A percentile compares a stretch with the other conserved stretches of the same genome.
Evolutionary conservation across 2,888 invertebrate genomes (phyloP).

Genomic region (Drosophila pseudotalamancana): DNA sequence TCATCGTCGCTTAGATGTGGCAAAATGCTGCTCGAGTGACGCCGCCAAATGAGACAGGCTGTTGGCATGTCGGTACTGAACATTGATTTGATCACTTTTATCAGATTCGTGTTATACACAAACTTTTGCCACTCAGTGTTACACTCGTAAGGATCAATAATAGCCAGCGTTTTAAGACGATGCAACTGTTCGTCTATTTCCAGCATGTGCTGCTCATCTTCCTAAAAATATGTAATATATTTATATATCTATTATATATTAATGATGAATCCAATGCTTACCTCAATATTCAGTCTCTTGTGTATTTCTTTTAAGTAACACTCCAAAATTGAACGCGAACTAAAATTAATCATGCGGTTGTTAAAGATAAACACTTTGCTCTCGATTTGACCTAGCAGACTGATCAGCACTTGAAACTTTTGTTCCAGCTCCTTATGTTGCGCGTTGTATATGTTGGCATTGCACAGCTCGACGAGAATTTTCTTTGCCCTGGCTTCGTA

Average conservation of each 20-base stretch:
- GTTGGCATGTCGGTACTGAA: constrained; percentile 81
- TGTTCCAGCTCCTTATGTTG: constrained; percentile 49
- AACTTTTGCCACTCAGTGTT: constrained; percentile 84
- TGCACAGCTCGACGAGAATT: constrained; percentile 74
- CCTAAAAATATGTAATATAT: constrained; percentile 42
- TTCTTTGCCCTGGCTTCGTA: constrained; percentile 82
- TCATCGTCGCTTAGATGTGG: constrained; percentile 75
- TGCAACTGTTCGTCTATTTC: constrained; percentile 83
- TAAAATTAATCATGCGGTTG: constrained; percentile 79
- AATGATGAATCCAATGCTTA: constrained; percentile 17
- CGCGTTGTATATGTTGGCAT: constrained; percentile 59
- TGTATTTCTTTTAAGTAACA: constrained; percentile 78
- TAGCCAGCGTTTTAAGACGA: constrained; percentile 82
- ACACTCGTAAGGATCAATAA: constrained; percentile 83
- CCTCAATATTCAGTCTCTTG: constrained; percentile 79
- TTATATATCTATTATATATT: not conserved
- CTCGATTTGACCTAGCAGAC: constrained; percentile 74
- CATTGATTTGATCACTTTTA: constrained; percentile 76
- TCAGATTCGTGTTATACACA: constrained; percentile 81
- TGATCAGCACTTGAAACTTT: constrained; percentile 71
- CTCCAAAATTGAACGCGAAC: constrained; percentile 75
- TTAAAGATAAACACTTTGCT: constrained; percentile 80
- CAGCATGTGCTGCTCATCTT: constrained; percentile 74
- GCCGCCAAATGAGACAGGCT: constrained; percentile 83
- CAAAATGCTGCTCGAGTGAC: constrained; percentile 81